Conservation (phyloP, 1,140 invertebrate genomes). For the Sitophilus oryzae region DNA sequence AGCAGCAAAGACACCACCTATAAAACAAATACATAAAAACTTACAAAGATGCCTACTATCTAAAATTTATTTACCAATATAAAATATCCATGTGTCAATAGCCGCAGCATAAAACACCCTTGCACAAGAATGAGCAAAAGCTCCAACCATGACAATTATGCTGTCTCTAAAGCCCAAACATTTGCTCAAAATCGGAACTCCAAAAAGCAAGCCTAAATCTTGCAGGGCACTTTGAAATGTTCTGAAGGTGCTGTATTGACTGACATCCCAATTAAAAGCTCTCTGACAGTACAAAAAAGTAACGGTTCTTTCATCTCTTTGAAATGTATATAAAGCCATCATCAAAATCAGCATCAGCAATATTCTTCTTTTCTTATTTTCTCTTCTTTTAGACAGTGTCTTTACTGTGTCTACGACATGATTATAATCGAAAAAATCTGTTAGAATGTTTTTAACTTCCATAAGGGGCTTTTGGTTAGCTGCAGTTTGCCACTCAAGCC, state of each 20-base stretch:
- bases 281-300: slow-evolving; percentile 61
- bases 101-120: slow-evolving; percentile 61
- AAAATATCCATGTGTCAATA: slow-evolving; percentile 49
- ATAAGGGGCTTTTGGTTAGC: slow-evolving; percentile 52
- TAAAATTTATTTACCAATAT: slow-evolving; percentile 48
- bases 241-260: slow-evolving; percentile 52
- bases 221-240: slow-evolving; percentile 63
- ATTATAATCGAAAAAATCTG: slow-evolving; percentile 63
- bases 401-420: slow-evolving; percentile 56
- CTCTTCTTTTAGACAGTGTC: slow-evolving; percentile 50
- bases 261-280: slow-evolving; percentile 61
- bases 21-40: slow-evolving; percentile 12
- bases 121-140: slow-evolving; percentile 58
- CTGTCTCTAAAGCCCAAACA: slow-evolving; percentile 59
- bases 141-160: slow-evolving; percentile 64
- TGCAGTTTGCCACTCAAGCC: slow-evolving; percentile 60
- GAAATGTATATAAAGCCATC: slow-evolving; percentile 72
- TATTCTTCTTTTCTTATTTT: slow-evolving; percentile 51
- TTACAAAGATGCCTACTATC: background rate
- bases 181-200: slow-evolving; percentile 62
- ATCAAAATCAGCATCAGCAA: slow-evolving; percentile 59
- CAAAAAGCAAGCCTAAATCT: slow-evolving; percentile 58
- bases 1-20: slow-evolving; percentile 58
- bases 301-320: slow-evolving; percentile 66
- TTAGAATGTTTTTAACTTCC: slow-evolving; percentile 53